Percentiles rank a stretch among this genome's conserved stretches.
Evolutionary conservation across 1,140 invertebrate genomes (phyloP).

Genomic region (Drosophila setifemur): DNA sequence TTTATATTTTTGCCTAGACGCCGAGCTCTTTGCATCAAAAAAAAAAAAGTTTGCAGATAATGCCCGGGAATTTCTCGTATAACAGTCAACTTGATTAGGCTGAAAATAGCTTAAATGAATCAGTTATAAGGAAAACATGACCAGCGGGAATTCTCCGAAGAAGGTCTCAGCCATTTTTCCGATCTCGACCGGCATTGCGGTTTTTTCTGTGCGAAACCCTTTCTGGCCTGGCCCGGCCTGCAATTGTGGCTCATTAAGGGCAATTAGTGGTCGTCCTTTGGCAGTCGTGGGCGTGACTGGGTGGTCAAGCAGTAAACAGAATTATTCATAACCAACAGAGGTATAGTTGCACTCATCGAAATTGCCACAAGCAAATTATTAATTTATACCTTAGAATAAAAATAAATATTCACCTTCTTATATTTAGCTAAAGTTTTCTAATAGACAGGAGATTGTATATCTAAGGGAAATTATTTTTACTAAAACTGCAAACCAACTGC

Average conservation of each 20-base stretch:
- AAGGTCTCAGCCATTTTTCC: too few species aligned
- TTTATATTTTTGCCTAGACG: not conserved
- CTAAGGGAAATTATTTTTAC: too few species aligned
- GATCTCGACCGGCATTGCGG: too few species aligned
- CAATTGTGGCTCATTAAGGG: constrained; percentile 62
- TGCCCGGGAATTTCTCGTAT: constrained; percentile 14
- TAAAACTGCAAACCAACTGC: too few species aligned
- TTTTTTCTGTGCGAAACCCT: not conserved
- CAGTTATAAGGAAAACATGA: not conserved
- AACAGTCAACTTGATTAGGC: constrained; percentile 31
- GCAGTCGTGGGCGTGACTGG: constrained; percentile 14
- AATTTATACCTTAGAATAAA: not conserved
- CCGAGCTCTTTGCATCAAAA: too few species aligned
- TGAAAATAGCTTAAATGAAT: constrained; percentile 20
- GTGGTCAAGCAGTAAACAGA: constrained; percentile 56
- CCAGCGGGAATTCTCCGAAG: not conserved
- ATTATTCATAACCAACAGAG: constrained; percentile 56
- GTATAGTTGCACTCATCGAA: constrained; percentile 1
- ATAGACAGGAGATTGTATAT: too few species aligned
- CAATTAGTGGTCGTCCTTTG: constrained; percentile 61
- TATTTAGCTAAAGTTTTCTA: too few species aligned
- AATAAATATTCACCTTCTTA: too few species aligned
- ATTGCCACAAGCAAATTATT: too few species aligned
- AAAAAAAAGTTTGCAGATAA: constrained; percentile 26
- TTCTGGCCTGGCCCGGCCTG: constrained; percentile 12